Evolutionary conservation across 2,888 invertebrate genomes (phyloP).

Genomic region (Diplolepis rosae): DNA sequence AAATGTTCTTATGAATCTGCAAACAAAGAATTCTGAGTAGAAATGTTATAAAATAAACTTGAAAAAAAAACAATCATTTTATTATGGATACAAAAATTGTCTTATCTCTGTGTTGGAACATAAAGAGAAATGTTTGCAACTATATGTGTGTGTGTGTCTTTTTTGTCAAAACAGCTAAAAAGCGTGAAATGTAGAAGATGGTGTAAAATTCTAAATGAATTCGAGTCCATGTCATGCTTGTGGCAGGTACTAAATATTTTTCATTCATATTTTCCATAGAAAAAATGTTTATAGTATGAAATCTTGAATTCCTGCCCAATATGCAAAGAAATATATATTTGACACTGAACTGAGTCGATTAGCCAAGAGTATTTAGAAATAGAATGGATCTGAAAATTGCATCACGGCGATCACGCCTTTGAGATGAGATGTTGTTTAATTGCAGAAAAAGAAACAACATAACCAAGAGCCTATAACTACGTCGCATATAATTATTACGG

Average conservation of each 20-base stretch:
- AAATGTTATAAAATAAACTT: too few relatives aligned
- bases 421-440: slow-evolving; percentile 16
- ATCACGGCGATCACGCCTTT: background rate
- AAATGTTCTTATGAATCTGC: too few relatives aligned
- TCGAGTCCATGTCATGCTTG: background rate
- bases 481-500: background rate
- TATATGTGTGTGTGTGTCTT: too few relatives aligned
- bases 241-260: background rate
- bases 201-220: background rate
- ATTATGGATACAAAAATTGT: too few relatives aligned
- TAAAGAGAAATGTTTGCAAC: too few relatives aligned
- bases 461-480: background rate
- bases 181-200: background rate
- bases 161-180: background rate
- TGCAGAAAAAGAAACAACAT: slow-evolving; percentile 1
- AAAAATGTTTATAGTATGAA: background rate
- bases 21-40: too few relatives aligned
- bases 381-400: background rate
- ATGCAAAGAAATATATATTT: background rate
- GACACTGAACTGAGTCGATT: background rate
- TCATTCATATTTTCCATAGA: background rate
- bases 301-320: background rate
- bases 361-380: background rate
- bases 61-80: too few relatives aligned
- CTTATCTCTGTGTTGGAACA: too few relatives aligned